Conservation (phyloP, 2,888 invertebrate species). For the Parasteatoda lunata region DNA sequence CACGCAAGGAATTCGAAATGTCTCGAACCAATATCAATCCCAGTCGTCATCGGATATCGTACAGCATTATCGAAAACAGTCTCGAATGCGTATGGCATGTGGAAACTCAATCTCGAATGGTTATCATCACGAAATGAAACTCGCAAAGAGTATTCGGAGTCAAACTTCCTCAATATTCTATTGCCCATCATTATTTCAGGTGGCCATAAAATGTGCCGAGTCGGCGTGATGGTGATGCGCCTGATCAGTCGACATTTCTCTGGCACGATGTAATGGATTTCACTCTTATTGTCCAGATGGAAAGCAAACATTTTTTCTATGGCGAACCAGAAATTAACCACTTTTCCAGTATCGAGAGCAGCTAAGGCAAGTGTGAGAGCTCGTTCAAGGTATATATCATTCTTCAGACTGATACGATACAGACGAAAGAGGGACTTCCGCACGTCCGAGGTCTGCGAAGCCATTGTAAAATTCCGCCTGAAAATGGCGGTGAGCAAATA, state of each 20-base stretch:
- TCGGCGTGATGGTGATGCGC: slow-evolving; percentile 41
- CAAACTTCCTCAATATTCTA: slow-evolving; percentile 31
- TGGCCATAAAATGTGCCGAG: slow-evolving; percentile 18
- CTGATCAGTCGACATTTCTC: slow-evolving; percentile 29
- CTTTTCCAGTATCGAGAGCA: slow-evolving; percentile 25
- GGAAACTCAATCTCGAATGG: slow-evolving; percentile 16
- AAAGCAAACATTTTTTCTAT: slow-evolving; percentile 7
- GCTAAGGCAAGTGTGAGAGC: slow-evolving; percentile 10
- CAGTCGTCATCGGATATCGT: slow-evolving; percentile 14
- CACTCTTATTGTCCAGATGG: slow-evolving; percentile 1
- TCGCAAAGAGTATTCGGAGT: slow-evolving; percentile 32
- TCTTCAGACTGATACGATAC: not conserved
- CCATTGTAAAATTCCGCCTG: slow-evolving; percentile 18
- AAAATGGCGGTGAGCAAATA: slow-evolving; percentile 31
- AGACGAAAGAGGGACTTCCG: not conserved
- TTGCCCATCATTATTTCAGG: slow-evolving; percentile 46
- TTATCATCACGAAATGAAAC: slow-evolving; percentile 50
- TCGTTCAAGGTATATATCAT: slow-evolving; percentile 14
- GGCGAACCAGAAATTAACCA: slow-evolving; percentile 18
- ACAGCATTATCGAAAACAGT: slow-evolving; percentile 5
- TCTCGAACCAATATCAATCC: slow-evolving; percentile 24
- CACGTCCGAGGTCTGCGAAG: not conserved
- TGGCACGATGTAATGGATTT: slow-evolving; percentile 20
- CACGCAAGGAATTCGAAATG: slow-evolving; percentile 36
- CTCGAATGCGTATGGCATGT: not conserved